phyloP scores from a whole-genome alignment of 2,113 vertebrate genomes.

The Glaucidium brasilianum region DNA sequence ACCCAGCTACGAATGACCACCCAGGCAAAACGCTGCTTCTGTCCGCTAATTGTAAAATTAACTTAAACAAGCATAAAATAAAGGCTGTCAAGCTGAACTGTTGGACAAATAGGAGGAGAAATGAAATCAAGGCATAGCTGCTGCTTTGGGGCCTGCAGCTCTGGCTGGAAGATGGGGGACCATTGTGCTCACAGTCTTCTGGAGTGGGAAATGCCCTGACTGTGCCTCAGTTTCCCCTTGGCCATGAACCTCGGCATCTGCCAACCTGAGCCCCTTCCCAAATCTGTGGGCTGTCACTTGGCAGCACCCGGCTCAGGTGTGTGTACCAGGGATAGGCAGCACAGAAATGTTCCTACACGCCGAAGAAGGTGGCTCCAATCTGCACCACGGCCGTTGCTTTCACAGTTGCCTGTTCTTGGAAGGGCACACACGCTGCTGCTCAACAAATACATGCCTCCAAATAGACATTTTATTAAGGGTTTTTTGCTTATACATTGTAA shows the following conservation, averaged over 20 bases:
- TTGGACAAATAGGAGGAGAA: not conserved
- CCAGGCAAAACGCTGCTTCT: not conserved
- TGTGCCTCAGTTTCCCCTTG: not conserved
- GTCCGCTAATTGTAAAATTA: not conserved
- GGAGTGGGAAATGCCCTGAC: fast-evolving
- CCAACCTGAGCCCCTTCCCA: not conserved
- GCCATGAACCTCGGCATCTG: fast-evolving
- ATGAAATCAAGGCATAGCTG: not conserved
- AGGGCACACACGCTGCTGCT: fast-evolving
- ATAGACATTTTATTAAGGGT: not conserved
- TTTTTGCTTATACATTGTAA: not conserved
- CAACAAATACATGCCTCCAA: not conserved
- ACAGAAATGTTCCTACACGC: fast-evolving
- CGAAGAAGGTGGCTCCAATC: not conserved
- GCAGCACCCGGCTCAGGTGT: not conserved
- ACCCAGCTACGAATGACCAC: not conserved
- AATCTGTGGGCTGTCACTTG: not conserved
- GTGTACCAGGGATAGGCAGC: fast-evolving
- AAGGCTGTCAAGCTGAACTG: not conserved
- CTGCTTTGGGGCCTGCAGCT: not conserved
- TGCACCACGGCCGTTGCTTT: not conserved
- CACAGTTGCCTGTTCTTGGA: not conserved
- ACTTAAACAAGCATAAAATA: not conserved
- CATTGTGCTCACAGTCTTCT: not conserved
- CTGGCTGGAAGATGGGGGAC: not conserved